These are phyloP conservation scores for Galerucella calmariensis DNA, from an alignment of 2,888 invertebrate genomes.

Conservation along the genomic window DNA sequence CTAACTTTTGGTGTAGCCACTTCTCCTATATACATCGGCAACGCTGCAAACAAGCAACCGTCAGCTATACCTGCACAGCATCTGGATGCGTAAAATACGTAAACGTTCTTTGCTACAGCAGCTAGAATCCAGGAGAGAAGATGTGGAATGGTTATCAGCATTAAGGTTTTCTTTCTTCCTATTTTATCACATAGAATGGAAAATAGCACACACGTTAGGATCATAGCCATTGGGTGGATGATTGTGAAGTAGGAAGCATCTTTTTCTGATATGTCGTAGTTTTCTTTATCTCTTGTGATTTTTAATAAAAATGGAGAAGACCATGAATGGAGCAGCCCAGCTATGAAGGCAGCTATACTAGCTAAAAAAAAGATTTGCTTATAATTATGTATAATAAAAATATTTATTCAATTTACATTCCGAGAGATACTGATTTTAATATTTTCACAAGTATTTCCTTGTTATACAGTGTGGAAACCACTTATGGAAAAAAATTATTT, in stretches of 20 bases:
- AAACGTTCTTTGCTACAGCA: conserved; percentile 49
- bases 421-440: too few relatives aligned
- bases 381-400: neutral
- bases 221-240: conserved; percentile 54
- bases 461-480: too few relatives aligned
- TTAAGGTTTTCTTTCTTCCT: conserved; percentile 55
- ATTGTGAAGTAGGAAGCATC: conserved; percentile 58
- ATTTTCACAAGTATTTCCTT: too few relatives aligned
- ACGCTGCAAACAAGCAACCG: conserved; percentile 48
- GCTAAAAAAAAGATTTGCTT: conserved; percentile 40
- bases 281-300: conserved; percentile 52
- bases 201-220: conserved; percentile 50
- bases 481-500: too few relatives aligned
- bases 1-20: conserved; percentile 54
- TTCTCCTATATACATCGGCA: conserved; percentile 58
- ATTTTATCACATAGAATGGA: conserved; percentile 52
- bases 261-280: conserved; percentile 55
- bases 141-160: conserved; percentile 54
- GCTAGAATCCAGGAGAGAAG: conserved; percentile 50
- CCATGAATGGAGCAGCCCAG: conserved; percentile 54
- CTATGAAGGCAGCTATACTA: conserved; percentile 46
- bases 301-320: conserved; percentile 58
- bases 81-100: conserved; percentile 56
- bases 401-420: too few relatives aligned
- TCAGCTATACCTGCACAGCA: conserved; percentile 53